Evolutionary conservation across 2,888 invertebrate genomes (phyloP), one percentile per base, ranked within the genome.

Genomic region (Amaurobius ferox): DNA sequence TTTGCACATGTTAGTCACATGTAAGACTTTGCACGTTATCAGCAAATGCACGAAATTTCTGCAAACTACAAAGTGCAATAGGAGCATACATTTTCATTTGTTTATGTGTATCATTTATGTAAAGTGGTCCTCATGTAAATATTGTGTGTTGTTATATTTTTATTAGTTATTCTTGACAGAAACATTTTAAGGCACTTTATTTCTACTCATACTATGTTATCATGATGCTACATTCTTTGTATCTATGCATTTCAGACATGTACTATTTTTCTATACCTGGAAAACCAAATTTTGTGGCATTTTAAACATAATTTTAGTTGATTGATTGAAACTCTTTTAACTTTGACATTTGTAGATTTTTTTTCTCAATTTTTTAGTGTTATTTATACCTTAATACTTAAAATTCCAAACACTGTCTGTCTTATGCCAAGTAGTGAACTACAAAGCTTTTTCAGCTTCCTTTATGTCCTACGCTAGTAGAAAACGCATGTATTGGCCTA

Each of bases 211-310:
- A 6, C 55, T 55, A 23, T 23, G 23, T 23, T 44, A 44, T 44
- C 16, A 5, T 13, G 44, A 44, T 13, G 16, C 16, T 16, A 16
- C 16, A 44, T 44, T 44, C 6, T 44, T 7, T 44, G 44, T 16
- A 44, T 44, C 16, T 16, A 44, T 44, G 16, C 16, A 44, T 44
- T 7, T 44, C 44, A 44, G 16, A 55, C 11, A 55, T 23, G 55
- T 55, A 23, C 55, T 55, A 55, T 55, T 55, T 55, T 55, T 55
- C 23, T 55, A 55, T 11, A 44, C 44, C n/a, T n/a, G n/a, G n/a
- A n/a, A n/a, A n/a, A n/a, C n/a, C n/a, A n/a, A n/a, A n/a, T n/a
- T n/a, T n/a, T n/a, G n/a, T n/a, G n/a, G n/a, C n/a, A n/a, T n/a
- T n/a, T n/a, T n/a, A n/a, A n/a, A n/a, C n/a, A n/a, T n/a, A n/a